Percentiles rank a stretch among this genome's conserved stretches.
Evolutionary conservation across 1,140 invertebrate species (phyloP).

Genomic region (Hyphantria cunea): DNA sequence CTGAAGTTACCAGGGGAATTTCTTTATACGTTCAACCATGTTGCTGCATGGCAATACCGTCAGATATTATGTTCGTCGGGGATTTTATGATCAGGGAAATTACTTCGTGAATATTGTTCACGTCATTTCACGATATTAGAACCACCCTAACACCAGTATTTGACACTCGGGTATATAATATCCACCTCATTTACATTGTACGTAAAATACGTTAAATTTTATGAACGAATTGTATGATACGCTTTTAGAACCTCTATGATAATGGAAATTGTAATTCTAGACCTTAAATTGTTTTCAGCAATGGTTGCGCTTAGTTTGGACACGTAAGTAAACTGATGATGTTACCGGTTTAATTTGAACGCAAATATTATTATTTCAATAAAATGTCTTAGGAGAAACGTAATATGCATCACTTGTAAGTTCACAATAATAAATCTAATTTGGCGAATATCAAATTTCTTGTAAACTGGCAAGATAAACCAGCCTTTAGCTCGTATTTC

Average conservation of each 20-base stretch:
- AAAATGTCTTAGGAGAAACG: neutral
- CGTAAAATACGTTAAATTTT: conserved; percentile 20
- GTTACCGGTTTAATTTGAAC: too few species aligned
- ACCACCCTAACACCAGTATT: conserved; percentile 4
- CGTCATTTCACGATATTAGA: conserved; percentile 26
- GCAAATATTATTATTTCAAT: neutral
- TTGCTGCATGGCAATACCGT: conserved; percentile 19
- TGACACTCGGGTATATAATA: conserved; percentile 25
- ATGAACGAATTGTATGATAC: conserved; percentile 5
- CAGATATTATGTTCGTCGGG: conserved; percentile 18
- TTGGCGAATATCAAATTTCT: conserved; percentile 12
- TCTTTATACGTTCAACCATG: conserved; percentile 23
- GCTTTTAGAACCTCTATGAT: conserved; percentile 3
- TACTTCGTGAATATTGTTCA: conserved; percentile 29
- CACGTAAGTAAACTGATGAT: too few species aligned
- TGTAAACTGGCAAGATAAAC: conserved; percentile 12
- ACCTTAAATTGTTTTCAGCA: neutral
- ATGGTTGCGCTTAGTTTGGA: neutral
- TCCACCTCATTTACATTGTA: conserved; percentile 18
- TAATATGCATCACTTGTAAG: conserved; percentile 10
- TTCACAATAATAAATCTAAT: neutral
- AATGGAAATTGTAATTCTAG: neutral
- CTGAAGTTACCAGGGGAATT: conserved; percentile 26
- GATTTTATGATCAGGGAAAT: conserved; percentile 29
- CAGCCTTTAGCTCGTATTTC: conserved; percentile 14